Percentiles rank a stretch among this genome's conserved stretches.
phyloP scores from a whole-genome alignment of 2,888 invertebrate genomes.

The Noctua janthina region DNA sequence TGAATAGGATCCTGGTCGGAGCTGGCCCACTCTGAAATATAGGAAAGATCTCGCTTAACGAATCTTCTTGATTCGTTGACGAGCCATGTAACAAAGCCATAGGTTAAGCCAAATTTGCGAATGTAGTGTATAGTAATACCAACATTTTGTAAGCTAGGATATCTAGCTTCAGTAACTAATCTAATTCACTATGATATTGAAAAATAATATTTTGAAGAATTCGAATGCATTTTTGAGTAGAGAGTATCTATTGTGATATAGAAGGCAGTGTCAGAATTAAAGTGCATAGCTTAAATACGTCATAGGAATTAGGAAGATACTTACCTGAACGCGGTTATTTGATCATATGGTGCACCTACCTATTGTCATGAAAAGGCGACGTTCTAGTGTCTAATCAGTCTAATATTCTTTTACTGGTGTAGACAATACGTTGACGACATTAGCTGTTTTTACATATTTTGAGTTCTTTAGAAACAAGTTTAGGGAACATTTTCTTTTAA shows the following conservation, averaged over 20 bases:
- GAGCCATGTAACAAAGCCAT: slow-evolving; percentile 68
- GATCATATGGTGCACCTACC: slow-evolving; percentile 35
- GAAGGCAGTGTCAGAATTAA: background rate
- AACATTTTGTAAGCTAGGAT: slow-evolving; percentile 5
- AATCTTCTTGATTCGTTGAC: slow-evolving; percentile 76
- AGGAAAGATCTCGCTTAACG: slow-evolving; percentile 80
- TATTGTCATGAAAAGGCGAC: background rate
- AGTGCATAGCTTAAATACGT: slow-evolving; percentile 11
- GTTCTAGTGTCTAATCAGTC: background rate
- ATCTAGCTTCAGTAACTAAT: background rate
- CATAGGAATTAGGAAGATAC: slow-evolving; percentile 30
- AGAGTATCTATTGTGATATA: background rate
- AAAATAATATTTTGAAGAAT: slow-evolving; percentile 8
- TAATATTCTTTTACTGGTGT: background rate
- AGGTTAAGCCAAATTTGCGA: slow-evolving; percentile 33
- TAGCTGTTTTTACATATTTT: background rate
- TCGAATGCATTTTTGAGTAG: background rate
- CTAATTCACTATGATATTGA: background rate
- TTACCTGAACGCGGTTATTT: slow-evolving; percentile 32
- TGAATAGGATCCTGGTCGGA: slow-evolving; percentile 68
- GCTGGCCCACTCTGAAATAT: slow-evolving; percentile 80
- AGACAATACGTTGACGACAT: background rate
- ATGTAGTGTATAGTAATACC: background rate
- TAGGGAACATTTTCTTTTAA: background rate
- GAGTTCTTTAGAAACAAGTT: background rate